phyloP scores from a whole-genome alignment of 2,888 invertebrate genomes.

The Lasioglossum oenotherae region DNA sequence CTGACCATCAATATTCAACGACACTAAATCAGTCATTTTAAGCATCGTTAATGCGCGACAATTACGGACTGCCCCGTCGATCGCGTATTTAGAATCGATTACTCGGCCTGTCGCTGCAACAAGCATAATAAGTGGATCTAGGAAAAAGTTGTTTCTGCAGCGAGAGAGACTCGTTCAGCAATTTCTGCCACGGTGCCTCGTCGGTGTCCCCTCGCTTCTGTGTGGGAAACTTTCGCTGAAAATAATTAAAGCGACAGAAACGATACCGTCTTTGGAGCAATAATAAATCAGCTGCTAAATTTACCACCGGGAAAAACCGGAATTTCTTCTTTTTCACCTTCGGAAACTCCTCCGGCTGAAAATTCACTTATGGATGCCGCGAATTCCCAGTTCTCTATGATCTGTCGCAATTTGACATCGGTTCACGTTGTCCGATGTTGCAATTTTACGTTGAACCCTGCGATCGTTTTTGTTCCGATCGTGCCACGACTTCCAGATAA shows the following conservation, averaged over 20 bases:
- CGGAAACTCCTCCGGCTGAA: background rate
- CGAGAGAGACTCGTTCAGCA: background rate
- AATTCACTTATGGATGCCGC: background rate
- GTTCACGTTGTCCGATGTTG: background rate
- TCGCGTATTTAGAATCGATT: constrained; percentile 48
- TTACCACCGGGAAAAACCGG: background rate
- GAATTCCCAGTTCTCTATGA: background rate
- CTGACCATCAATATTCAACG: constrained; percentile 38
- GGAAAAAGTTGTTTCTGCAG: constrained; percentile 47
- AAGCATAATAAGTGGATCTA: constrained; percentile 4
- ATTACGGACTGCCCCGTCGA: constrained; percentile 29
- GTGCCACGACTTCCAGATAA: background rate
- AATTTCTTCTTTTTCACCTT: background rate
- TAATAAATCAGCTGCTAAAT: background rate
- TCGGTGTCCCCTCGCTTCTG: background rate
- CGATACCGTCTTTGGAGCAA: background rate
- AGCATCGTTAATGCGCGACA: constrained; percentile 28
- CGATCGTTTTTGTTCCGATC: background rate
- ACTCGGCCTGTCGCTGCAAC: constrained; percentile 38
- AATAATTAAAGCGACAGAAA: background rate
- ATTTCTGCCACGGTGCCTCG: background rate
- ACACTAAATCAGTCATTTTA: constrained; percentile 35
- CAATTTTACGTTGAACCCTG: background rate
- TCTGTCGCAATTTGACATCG: background rate
- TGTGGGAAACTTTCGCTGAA: constrained; percentile 1